Evolutionary conservation across 2,888 invertebrate genomes (phyloP), one percentile per base, ranked within the genome.

Genomic region (Sarcophaga caerulescens): DNA sequence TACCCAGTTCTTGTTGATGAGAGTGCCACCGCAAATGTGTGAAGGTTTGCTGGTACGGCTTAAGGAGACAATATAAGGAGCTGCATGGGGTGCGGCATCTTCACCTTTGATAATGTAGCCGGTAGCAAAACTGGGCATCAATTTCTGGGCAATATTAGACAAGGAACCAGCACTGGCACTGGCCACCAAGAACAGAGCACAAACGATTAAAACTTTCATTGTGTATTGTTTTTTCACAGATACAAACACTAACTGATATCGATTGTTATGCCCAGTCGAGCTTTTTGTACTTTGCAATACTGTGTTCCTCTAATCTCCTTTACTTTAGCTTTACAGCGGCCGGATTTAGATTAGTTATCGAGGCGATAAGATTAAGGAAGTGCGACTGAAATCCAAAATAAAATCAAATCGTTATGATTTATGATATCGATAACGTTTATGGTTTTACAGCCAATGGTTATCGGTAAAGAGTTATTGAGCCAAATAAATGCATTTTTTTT

Each of bases 11-110:
- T 92, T 89, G 85, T 57, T 84, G 76, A 94, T 87, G 88, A 94
- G 91, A 69, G 93, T 92, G n/a, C 93, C 94, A 17, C 94, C 94
- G 77, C 94, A 94, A 23, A 90, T 89, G 88, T 94, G 94, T 1
- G 91, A 57, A 63, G 90, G 90, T 3, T 47, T 78, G 1, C 14
- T 8, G 3, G 69, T 75, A 19, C 25, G n/a, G 89, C 87, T 90
- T 73, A 94, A 79, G 3, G 94, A 94, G 1, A 93, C 92, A 69
- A 94, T 93, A 88, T 93, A 93, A 1, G 94, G 94, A 11, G 93
- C 94, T 12, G 92, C 88, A 73, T 93, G 93, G 4, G 92, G 91
- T 0, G 19, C 59, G 1, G 94, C 93, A 11, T 93, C 90, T 66
- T 90, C 88, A 69, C 93, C 93, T 60, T 92, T 92, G 87, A 93